These are phyloP conservation scores for Melanophora roralis DNA, from an alignment of 2,888 invertebrate species.

Conservation along the genomic window DNA sequence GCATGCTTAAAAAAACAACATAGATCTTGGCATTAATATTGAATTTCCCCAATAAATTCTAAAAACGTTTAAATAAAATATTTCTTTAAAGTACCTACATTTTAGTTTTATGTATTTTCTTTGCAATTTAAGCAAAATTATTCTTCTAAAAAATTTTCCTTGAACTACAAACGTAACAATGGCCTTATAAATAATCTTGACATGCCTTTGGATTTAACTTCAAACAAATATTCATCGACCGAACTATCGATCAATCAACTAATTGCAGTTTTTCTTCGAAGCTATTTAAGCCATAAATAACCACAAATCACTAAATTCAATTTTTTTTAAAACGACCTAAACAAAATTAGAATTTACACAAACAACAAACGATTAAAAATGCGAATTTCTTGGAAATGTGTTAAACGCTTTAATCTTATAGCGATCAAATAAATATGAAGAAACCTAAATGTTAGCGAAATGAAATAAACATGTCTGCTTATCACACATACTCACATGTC, in stretches of 20 bases:
- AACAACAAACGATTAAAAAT: not conserved
- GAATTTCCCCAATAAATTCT: no score
- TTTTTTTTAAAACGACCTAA: not conserved
- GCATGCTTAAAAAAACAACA: no score
- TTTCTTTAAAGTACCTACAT: no score
- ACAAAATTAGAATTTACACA: not conserved
- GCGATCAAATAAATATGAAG: constrained; percentile 42
- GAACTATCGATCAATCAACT: constrained; percentile 42
- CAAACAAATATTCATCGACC: constrained; percentile 20
- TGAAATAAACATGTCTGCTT: constrained; percentile 54
- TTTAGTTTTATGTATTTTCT: not conserved
- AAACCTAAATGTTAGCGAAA: constrained; percentile 32
- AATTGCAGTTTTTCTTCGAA: not conserved
- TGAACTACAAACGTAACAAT: not conserved
- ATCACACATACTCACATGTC: constrained; percentile 34
- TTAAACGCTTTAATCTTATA: constrained; percentile 51
- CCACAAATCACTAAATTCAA: constrained; percentile 15
- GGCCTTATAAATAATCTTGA: constrained; percentile 26
- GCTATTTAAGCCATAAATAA: constrained; percentile 16
- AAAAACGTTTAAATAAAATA: no score
- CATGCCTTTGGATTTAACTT: constrained; percentile 18
- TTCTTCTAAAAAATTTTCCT: not conserved
- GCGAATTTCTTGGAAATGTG: constrained; percentile 55
- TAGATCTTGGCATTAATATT: no score
- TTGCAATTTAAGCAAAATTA: not conserved